Evolutionary conservation across 1,140 invertebrate genomes (phyloP).

Genomic region (Brachionus angularis): DNA sequence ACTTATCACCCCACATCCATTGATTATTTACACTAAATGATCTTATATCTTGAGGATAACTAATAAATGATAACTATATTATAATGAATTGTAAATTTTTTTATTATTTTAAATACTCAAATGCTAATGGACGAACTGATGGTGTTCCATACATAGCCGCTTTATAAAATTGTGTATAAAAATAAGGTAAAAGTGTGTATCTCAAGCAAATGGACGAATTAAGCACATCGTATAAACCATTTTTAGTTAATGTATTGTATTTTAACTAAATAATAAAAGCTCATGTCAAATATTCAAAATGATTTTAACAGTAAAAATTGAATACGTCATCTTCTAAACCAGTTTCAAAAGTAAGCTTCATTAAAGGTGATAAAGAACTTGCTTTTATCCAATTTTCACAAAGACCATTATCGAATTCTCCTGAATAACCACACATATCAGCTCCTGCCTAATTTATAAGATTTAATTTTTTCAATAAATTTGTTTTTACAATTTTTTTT

Average conservation of each 20-base stretch:
- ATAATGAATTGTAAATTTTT: background rate
- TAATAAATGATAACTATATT: background rate
- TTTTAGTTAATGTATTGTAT: slow-evolving; percentile 6
- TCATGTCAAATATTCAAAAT: background rate
- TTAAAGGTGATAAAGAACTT: slow-evolving; percentile 30
- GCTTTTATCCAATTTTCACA: slow-evolving; percentile 39
- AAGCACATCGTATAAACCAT: slow-evolving; percentile 11
- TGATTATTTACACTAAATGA: slow-evolving; percentile 40
- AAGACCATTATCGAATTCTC: background rate
- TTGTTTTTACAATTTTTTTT: too few species aligned
- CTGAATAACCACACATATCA: slow-evolving; percentile 12
- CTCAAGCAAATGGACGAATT: slow-evolving; percentile 52
- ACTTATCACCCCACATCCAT: slow-evolving; percentile 26
- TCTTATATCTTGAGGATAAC: slow-evolving; percentile 19
- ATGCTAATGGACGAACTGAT: slow-evolving; percentile 72
- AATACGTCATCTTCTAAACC: slow-evolving; percentile 3
- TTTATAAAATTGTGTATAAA: slow-evolving; percentile 74
- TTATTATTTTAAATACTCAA: slow-evolving; percentile 44
- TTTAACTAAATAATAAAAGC: slow-evolving; percentile 22
- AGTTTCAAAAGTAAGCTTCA: slow-evolving; percentile 19
- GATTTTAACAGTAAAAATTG: background rate
- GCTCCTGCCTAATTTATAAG: background rate
- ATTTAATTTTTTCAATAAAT: background rate
- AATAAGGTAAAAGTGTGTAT: slow-evolving; percentile 73
- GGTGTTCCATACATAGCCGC: slow-evolving; percentile 68